Evolutionary conservation across 2,888 invertebrate genomes (phyloP), one percentile per base, ranked within the genome.

Genomic region (Andrena dorsata): DNA sequence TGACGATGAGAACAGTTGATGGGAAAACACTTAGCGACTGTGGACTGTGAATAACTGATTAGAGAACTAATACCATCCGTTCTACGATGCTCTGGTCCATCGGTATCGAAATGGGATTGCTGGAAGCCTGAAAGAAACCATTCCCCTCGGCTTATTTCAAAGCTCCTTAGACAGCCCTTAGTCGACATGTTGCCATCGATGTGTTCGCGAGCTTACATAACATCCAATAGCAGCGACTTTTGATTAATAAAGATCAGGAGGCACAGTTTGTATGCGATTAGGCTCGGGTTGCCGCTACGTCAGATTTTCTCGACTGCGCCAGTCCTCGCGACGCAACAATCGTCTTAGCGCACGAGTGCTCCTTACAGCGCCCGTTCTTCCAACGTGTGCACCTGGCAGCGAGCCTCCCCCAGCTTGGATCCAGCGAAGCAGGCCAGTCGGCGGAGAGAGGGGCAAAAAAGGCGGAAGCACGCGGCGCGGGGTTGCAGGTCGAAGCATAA

Each of bases 401-500:
- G 26, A 61, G 32, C 35, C 13, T 35, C 35, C n/a, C n/a, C 28
- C 61, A n/a, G 32, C 10, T 35, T 20, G 61, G 20, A 32, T 23
- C 23, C 56, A 56, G 56, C 71, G 77, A 71, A 78, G 20, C 53
- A 63, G 72, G 47, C 35, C 35, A 10, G 32, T n/a, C 58, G 66
- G 68, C n/a, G 60, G 64, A 49, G 51, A 60, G 41, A n/a, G 32
- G 20, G 47, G 72, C 77, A 77, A 74, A 80, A 77, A 76, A 77
- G 73, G 72, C 70, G 77, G 74, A 79, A 81, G 70, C 82, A 32
- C 71, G 69, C 68, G 74, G 76, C 82, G 58, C 82, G 53, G 73
- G 81, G 83, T 78, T 65, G 78, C 76, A 79, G 84, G 83, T 85
- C 88, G 87, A 90, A 90, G 90, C 90, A 92, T 92, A 92, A 93